Evolutionary conservation across 2,888 invertebrate species (phyloP).

Genomic region (Blastobasis lacticolella): DNA sequence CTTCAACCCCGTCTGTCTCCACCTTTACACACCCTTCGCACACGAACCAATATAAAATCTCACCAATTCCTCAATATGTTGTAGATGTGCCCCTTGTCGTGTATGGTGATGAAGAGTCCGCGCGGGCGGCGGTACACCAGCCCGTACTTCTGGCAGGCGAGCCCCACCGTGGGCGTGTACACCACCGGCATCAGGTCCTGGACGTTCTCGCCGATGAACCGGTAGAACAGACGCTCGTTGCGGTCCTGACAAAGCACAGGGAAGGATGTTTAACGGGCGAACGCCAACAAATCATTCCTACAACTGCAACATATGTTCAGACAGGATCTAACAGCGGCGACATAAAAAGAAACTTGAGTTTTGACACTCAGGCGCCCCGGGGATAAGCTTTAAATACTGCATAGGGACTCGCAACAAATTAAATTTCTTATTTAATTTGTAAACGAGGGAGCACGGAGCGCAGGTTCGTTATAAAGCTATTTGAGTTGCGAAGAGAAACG

Average conservation of each 20-base stretch:
- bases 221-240: conserved; percentile 97
- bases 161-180: conserved; percentile 98
- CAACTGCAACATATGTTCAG: no score
- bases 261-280: neutral
- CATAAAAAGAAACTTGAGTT: no score
- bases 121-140: conserved; percentile 92
- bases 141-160: conserved; percentile 98
- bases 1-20: no score
- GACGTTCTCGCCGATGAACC: conserved; percentile 89
- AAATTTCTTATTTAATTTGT: no score
- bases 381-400: no score
- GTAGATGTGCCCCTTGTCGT: conserved; percentile 96
- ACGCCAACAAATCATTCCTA: neutral
- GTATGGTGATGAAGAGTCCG: conserved; percentile 96
- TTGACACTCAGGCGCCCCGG: no score
- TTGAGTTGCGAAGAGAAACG: no score
- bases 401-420: no score
- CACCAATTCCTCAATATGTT: conserved; percentile 96
- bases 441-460: no score
- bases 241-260: conserved; percentile 79
- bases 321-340: no score
- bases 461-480: no score
- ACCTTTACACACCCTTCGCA: no score
- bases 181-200: conserved; percentile 96
- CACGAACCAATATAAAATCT: conserved; percentile 24